phyloP scores from a whole-genome alignment of 2,113 vertebrate genomes.

The Saguinus midas region DNA sequence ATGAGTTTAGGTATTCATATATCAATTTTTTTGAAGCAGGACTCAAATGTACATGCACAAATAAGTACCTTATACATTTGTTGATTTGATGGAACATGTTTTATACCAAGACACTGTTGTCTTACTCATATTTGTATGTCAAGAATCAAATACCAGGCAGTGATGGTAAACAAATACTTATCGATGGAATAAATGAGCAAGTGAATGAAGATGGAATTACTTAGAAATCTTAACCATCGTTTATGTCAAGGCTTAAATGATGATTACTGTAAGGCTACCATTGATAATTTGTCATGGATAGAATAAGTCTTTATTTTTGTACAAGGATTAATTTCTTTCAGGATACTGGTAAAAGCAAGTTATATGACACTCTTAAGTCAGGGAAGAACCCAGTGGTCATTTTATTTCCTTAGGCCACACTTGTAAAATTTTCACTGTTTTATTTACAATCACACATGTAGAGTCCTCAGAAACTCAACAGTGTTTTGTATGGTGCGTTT shows the following conservation, averaged over 20 bases:
- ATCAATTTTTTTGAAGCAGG: constrained; percentile 40
- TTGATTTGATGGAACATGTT: not conserved
- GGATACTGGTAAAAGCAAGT: constrained; percentile 60
- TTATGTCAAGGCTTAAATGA: not conserved
- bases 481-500: constrained; percentile 80
- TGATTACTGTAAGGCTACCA: not conserved
- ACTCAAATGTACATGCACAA: not conserved
- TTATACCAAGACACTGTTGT: constrained; percentile 2
- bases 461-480: constrained; percentile 73
- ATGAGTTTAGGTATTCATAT: constrained; percentile 45
- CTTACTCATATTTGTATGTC: not conserved
- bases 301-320: not conserved
- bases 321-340: constrained; percentile 38
- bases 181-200: constrained; percentile 19
- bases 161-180: not conserved
- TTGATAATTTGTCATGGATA: not conserved
- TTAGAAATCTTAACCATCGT: not conserved
- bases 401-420: constrained; percentile 59
- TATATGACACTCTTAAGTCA: not conserved
- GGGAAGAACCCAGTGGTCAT: constrained; percentile 41
- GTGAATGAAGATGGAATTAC: constrained; percentile 12
- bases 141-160: not conserved
- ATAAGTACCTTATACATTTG: not conserved
- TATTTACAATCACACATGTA: constrained; percentile 74
- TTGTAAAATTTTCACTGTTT: constrained; percentile 68